Evolutionary conservation across 2,113 vertebrate genomes (phyloP).

Genomic region (Heloderma charlesbogerti): DNA sequence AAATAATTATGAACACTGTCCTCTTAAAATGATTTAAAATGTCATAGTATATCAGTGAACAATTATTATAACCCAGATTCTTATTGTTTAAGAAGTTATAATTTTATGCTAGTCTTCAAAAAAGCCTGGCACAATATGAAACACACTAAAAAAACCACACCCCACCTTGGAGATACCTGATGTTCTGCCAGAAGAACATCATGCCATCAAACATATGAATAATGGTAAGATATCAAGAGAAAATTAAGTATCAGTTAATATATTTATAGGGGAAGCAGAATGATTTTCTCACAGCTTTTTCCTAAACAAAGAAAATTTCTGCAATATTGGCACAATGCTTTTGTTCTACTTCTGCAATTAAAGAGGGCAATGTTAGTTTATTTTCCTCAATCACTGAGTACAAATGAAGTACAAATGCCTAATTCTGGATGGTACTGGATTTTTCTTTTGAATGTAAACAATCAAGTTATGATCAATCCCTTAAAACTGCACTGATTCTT

Average conservation of each 20-base stretch:
- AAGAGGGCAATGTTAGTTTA: neutral
- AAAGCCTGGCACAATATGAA: neutral
- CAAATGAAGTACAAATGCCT: too few relatives aligned
- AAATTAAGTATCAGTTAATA: neutral
- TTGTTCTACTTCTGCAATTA: neutral
- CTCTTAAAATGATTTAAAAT: neutral
- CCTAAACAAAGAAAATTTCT: too few relatives aligned
- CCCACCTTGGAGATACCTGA: neutral
- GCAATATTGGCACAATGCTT: neutral
- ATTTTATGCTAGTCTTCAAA: neutral
- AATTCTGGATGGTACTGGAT: neutral
- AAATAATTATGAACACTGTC: neutral
- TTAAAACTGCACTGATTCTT: neutral
- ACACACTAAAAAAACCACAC: neutral
- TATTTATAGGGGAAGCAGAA: neutral
- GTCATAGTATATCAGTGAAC: neutral
- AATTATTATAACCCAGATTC: neutral
- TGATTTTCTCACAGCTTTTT: neutral
- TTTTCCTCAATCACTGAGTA: neutral
- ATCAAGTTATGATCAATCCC: neutral
- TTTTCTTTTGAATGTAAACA: neutral
- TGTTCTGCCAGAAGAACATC: neutral
- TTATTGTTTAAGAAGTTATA: neutral
- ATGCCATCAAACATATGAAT: neutral
- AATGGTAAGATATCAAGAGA: neutral